Evolutionary conservation across 1,140 invertebrate genomes (phyloP), one percentile per base, ranked within the genome.

Genomic region (Orchestia grillus): DNA sequence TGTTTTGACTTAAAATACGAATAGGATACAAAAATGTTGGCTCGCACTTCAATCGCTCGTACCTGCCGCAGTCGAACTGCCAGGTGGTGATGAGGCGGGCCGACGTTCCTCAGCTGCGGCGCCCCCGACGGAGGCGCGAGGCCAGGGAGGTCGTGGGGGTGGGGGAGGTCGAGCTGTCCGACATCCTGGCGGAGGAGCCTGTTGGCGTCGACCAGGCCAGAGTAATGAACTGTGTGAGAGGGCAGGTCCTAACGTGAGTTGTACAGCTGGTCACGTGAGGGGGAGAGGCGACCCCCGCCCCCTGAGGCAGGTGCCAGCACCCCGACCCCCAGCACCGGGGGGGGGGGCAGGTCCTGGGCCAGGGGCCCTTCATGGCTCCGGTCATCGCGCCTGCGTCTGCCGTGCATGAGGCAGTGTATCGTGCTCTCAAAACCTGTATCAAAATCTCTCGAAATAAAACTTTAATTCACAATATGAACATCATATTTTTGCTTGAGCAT

Each of bases 141-240:
- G 11, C 47, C 44, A 44, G 44, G 92, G 92, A 94, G 92, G 44
- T 94, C 6, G 23, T 94, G 43, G 92, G 92, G 16, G 44, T 45
- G 43, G 96, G 47, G 41, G 88, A 87, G 47, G 87, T 19, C 95
- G 95, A 96, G 47, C 96, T n/a, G 15, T 62, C 96, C 8, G 92
- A 94, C 92, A 40, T 94, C 92, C 44, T 94, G 41, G 40, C 47
- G 6, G 47, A 19, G 43, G 92, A 94, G 44, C 8, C 92, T 28
- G 15, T 94, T 40, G 92, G 92, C 40, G 44, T 94, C 19, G 0
- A 94, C 15, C 92, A 94, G 44, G 44, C 92, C 11, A 87, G 94
- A 42, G 96, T 98, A 43, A 97, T 42, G 3, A 1, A 42, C 36
- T 44, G 62, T 28, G 11, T 23, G 28, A 77, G 62, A 19, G 47